Evolutionary conservation across 2,888 invertebrate genomes (phyloP).

Genomic region (Erebia epiphron): DNA sequence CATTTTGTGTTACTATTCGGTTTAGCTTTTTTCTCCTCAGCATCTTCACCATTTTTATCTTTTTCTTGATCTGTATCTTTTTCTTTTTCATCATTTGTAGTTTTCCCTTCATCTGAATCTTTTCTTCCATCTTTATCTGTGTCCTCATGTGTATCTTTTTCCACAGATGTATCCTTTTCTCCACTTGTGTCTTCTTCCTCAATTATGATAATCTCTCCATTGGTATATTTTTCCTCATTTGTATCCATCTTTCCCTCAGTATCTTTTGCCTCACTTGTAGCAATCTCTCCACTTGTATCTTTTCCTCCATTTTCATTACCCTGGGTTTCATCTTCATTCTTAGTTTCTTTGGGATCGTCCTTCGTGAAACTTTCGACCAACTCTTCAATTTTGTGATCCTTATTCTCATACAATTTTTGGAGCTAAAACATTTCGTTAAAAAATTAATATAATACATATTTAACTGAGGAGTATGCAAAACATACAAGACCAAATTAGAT

Average conservation of each 20-base stretch:
- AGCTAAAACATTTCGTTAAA: conserved; percentile 13
- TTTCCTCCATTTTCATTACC: not conserved
- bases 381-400: conserved; percentile 10
- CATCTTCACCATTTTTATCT: not conserved
- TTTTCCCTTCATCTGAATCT: not conserved
- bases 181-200: not conserved
- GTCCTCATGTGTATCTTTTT: not conserved
- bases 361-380: not conserved
- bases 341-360: not conserved
- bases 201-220: not conserved
- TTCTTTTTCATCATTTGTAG: not conserved
- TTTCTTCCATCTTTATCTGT: too few species aligned
- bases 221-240: not conserved
- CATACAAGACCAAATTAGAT: too few species aligned
- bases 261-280: not conserved
- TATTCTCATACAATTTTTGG: conserved; percentile 9
- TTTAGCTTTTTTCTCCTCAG: not conserved
- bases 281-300: not conserved
- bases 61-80: not conserved
- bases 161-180: not conserved
- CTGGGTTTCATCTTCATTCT: not conserved
- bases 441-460: not conserved
- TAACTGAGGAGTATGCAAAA: too few species aligned
- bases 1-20: not conserved
- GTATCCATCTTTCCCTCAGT: not conserved